Percentiles rank a stretch among this genome's conserved stretches.
Conservation (phyloP, 1,140 invertebrate species). For the Hylyphantes graminicola region DNA sequence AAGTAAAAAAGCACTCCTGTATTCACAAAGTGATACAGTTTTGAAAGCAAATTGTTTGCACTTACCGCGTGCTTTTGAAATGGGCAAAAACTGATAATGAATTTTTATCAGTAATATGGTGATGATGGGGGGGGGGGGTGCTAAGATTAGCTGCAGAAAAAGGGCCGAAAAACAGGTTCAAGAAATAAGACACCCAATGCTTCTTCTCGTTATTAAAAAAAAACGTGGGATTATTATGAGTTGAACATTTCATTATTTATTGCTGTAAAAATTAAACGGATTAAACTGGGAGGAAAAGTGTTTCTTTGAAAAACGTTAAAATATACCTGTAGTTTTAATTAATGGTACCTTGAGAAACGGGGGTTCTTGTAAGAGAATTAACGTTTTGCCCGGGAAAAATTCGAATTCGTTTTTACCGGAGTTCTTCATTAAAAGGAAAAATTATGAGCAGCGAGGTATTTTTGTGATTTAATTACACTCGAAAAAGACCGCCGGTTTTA, state of each 20-base stretch:
- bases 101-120: constrained; percentile 43
- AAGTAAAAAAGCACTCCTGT: background rate
- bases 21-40: constrained; percentile 3
- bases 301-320: constrained; percentile 54
- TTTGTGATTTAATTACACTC: constrained; percentile 53
- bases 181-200: constrained; percentile 51
- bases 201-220: constrained; percentile 44
- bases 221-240: constrained; percentile 48
- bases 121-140: constrained; percentile 19
- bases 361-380: constrained; percentile 39
- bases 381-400: constrained; percentile 13
- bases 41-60: constrained; percentile 55
- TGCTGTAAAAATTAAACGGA: constrained; percentile 57
- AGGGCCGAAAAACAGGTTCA: constrained; percentile 1
- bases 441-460: constrained; percentile 23
- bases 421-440: constrained; percentile 40
- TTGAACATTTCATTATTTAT: constrained; percentile 58
- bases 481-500: background rate
- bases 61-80: constrained; percentile 18
- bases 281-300: constrained; percentile 47
- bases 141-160: constrained; percentile 44
- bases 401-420: constrained; percentile 25
- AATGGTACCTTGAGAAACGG: constrained; percentile 9
- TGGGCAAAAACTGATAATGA: constrained; percentile 54
- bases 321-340: constrained; percentile 59